These are phyloP conservation scores for Drosophila mayri DNA, from an alignment of 1,140 invertebrate species.

Conservation along the genomic window DNA sequence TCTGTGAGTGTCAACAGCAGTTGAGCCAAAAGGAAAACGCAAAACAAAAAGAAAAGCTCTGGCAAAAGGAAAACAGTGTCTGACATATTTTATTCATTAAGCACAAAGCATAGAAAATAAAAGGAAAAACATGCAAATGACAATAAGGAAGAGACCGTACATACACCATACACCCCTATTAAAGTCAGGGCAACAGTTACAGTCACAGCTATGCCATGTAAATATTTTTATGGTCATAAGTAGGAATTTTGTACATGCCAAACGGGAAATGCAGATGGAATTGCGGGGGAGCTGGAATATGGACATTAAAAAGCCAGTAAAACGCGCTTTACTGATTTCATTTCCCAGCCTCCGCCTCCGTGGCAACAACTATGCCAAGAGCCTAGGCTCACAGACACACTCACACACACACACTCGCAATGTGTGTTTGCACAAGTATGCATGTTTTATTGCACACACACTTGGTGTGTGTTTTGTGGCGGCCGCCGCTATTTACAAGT, in stretches of 20 bases:
- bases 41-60: conserved; percentile 19
- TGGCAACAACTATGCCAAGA: conserved; percentile 17
- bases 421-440: conserved; percentile 66
- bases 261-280: conserved; percentile 51
- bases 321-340: conserved; percentile 80
- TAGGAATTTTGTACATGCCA: conserved; percentile 72
- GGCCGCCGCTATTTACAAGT: conserved; percentile 77
- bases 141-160: conserved; percentile 51
- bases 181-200: conserved; percentile 6
- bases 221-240: conserved; percentile 83
- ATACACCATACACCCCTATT: not conserved
- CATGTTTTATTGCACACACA: conserved; percentile 79
- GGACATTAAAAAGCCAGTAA: conserved; percentile 80
- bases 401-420: not conserved
- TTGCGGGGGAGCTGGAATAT: conserved; percentile 26
- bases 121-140: conserved; percentile 78
- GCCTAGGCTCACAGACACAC: conserved; percentile 55
- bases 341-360: conserved; percentile 45
- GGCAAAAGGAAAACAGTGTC: conserved; percentile 53
- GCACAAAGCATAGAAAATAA: conserved; percentile 69
- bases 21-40: conserved; percentile 21
- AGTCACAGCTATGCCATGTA: conserved; percentile 62
- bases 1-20: conserved; percentile 58
- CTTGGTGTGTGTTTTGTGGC: conserved; percentile 73
- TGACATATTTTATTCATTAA: conserved; percentile 83